These are phyloP conservation scores for Pithys albifrons DNA, from an alignment of 2,113 vertebrate species.

Conservation along the genomic window DNA sequence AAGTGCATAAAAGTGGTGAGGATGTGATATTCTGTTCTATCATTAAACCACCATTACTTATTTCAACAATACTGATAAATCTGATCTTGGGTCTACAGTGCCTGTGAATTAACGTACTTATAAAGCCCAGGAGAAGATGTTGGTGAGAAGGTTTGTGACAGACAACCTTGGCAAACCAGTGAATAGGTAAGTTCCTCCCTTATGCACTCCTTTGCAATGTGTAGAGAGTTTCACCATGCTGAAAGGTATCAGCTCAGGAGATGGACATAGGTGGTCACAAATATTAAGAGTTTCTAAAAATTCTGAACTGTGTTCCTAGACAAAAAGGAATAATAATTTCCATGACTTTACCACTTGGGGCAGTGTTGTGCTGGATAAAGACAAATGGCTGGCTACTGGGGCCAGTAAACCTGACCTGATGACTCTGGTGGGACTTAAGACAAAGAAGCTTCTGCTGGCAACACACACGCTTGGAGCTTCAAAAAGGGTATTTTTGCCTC, in stretches of 20 bases:
- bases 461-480: accelerated
- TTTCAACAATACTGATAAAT: neutral
- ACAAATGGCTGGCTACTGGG: neutral
- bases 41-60: neutral
- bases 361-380: neutral
- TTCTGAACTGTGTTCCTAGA: neutral
- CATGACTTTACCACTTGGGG: neutral
- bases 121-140: neutral
- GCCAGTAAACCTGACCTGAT: neutral
- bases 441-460: neutral
- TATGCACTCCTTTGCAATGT: neutral
- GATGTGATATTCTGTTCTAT: neutral
- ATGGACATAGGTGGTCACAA: neutral
- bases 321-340: neutral
- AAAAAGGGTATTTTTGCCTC: neutral
- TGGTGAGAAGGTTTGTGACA: neutral
- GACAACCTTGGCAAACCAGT: neutral
- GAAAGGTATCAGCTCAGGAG: neutral
- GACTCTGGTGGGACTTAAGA: neutral
- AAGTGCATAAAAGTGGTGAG: neutral
- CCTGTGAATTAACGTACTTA: accelerated
- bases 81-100: neutral
- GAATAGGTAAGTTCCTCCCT: neutral
- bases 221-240: neutral
- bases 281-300: neutral